These are phyloP conservation scores for Tinea pellionella DNA, from an alignment of 2,888 invertebrate genomes.

Conservation along the genomic window DNA sequence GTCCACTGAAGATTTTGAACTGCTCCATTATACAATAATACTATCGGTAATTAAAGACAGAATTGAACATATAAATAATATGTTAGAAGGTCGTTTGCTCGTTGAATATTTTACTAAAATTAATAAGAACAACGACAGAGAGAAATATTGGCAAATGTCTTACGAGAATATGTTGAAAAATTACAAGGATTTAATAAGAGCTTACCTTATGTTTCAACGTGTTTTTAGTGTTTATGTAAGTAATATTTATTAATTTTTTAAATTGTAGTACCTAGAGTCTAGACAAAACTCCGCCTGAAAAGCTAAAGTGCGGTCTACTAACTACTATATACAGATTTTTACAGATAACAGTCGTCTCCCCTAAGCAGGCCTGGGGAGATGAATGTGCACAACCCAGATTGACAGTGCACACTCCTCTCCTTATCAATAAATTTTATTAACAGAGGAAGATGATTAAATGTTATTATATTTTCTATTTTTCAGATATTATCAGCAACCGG, in stretches of 20 bases:
- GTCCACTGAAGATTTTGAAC: background rate
- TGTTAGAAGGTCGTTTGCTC: background rate
- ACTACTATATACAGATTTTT: too few species aligned
- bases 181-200: background rate
- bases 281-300: too few species aligned
- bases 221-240: conserved; percentile 4
- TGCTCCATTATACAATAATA: background rate
- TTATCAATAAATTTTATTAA: too few species aligned
- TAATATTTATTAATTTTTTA: background rate
- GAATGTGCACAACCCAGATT: too few species aligned
- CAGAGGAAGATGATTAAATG: too few species aligned
- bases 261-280: too few species aligned
- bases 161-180: background rate
- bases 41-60: background rate
- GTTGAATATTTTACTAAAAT: background rate
- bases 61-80: conserved; percentile 1
- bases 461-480: background rate
- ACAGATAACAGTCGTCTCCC: too few species aligned
- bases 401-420: too few species aligned
- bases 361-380: too few species aligned
- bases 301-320: too few species aligned
- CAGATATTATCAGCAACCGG: background rate
- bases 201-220: background rate
- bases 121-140: background rate
- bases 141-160: background rate